Evolutionary conservation across 2,888 invertebrate genomes (phyloP), one percentile per base, ranked within the genome.

Genomic region (Antheraea yamamai): DNA sequence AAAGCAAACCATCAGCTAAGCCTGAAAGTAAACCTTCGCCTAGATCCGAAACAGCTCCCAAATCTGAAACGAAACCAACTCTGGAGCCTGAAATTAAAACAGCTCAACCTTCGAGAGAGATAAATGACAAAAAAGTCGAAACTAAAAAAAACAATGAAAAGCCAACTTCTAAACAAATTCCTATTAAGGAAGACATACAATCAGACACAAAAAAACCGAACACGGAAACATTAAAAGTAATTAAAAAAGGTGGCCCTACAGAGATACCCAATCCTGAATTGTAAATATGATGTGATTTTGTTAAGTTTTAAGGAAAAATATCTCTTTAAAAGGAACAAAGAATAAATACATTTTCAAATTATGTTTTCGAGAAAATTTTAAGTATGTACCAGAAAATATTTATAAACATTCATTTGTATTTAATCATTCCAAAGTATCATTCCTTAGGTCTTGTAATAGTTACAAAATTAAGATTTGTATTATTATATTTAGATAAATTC

Each of bases 181-280:
- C 96, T 6, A 95, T 96, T 18, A 90, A 89, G 76, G 96, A 96
- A 84, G 90, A 95, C 73, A 95, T 96, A 77, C 91, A 92, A 4
- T 91, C 92, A 0, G 96, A 96, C 81, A 95, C 95, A 0, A 87
- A 88, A 30, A 95, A 95, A 75, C 96, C 96, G 0, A 87, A 87
- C 80, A 92, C 92, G 77, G 95, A 95, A 79, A 95, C 92, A 73
- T 90, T 96, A 47, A 96, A 96, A 88, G 95, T 96, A 4, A 96
- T 96, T 76, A 96, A 94, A 82, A 96, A 95, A 81, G 95, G 92
- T 76, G 96, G 96, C 16, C 95, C 95, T 2, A 85, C 90, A 35
- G 95, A 94, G 81, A 95, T 95, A 30, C 95, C 93, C 72, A 89
- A 91, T 79, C 92, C 90, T 77, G 85, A 87, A 88, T 76, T 76